phyloP scores from a whole-genome alignment of 2,113 vertebrate species.

The Megaptera novaeangliae region DNA sequence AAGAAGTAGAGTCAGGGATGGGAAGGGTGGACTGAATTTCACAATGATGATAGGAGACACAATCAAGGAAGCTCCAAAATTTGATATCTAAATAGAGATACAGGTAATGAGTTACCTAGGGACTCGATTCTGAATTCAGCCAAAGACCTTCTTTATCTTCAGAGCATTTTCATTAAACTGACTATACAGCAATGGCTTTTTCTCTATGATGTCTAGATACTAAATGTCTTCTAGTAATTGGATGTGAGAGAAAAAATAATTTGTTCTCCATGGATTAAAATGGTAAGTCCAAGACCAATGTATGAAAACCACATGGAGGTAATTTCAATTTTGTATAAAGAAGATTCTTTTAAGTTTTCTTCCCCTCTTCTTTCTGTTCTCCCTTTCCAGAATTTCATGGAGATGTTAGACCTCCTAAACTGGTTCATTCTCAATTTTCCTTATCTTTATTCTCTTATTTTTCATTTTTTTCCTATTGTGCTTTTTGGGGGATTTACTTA shows the following conservation, averaged over 20 bases:
- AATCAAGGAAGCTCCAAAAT: background rate
- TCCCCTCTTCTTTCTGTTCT: background rate
- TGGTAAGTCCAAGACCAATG: background rate
- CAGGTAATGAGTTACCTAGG: background rate
- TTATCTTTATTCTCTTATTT: background rate
- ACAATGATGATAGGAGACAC: background rate
- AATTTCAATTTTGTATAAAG: background rate
- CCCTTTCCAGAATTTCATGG: background rate
- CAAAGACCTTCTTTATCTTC: background rate
- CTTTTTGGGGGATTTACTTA: background rate
- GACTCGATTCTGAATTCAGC: background rate
- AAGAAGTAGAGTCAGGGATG: background rate
- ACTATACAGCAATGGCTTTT: background rate
- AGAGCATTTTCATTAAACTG: background rate
- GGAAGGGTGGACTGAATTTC: background rate
- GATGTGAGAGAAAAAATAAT: background rate
- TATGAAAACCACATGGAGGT: background rate
- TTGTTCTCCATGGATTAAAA: background rate
- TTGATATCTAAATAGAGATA: background rate
- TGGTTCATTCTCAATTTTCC: background rate
- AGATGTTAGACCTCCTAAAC: background rate
- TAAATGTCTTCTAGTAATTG: background rate
- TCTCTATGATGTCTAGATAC: background rate
- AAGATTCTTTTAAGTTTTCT: background rate
- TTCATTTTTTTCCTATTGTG: background rate